Conservation (phyloP, 2,888 invertebrate genomes). For the Thecophora atra region DNA sequence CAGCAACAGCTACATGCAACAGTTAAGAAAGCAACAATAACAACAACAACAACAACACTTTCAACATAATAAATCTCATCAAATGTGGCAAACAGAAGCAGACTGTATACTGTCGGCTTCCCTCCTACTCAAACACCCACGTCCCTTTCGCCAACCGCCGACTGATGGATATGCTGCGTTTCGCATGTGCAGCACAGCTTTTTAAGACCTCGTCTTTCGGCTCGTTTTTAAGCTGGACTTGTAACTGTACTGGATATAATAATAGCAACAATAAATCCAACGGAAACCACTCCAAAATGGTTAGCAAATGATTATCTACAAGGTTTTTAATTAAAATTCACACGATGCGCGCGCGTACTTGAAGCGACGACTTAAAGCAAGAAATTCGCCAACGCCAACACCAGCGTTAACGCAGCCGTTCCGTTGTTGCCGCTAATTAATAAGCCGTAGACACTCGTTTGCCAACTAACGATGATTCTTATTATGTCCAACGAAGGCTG, state of each 20-base stretch:
- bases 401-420: neutral
- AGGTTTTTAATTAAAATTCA: slow-evolving; percentile 60
- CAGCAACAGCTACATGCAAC: slow-evolving; percentile 32
- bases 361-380: neutral
- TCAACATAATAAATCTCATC: slow-evolving; percentile 11
- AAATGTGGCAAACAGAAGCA: neutral
- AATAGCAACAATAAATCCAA: neutral
- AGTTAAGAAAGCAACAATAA: neutral
- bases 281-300: neutral
- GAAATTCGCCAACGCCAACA: neutral
- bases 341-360: slow-evolving; percentile 51
- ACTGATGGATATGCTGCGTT: slow-evolving; percentile 6
- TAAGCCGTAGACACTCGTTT: neutral
- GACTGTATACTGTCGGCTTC: neutral
- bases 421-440: slow-evolving; percentile 4
- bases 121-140: neutral
- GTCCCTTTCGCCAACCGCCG: neutral
- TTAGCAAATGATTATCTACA: slow-evolving; percentile 23
- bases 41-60: slow-evolving; percentile 47
- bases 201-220: neutral
- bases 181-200: neutral
- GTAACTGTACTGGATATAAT: neutral
- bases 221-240: neutral
- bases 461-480: no score
- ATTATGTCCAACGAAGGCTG: no score